A percentile compares a stretch with the other conserved stretches of the same genome.
phyloP scores from a whole-genome alignment of 2,797 vertebrate species.

The Coreius guichenoti region DNA sequence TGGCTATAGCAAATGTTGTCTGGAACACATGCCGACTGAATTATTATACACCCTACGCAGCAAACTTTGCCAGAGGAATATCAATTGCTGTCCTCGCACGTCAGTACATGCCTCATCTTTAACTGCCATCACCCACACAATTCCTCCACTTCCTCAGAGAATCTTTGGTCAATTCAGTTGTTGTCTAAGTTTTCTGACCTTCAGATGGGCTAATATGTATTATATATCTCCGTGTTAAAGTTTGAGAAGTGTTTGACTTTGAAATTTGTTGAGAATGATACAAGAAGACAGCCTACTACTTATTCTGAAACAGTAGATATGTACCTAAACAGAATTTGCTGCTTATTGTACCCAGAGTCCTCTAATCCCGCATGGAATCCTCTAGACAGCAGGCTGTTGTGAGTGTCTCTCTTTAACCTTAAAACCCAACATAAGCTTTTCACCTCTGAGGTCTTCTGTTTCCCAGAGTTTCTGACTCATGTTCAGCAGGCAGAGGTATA shows the following conservation, averaged over 20 bases:
- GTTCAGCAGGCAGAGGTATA: slow-evolving; percentile 10
- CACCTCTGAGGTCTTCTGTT: slow-evolving; percentile 38
- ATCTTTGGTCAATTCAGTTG: background rate
- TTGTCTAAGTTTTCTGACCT: background rate
- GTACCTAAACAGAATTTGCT: background rate
- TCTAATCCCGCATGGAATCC: slow-evolving; percentile 22
- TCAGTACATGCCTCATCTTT: background rate
- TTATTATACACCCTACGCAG: slow-evolving; percentile 25
- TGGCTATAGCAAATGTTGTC: slow-evolving; percentile 26
- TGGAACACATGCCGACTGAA: slow-evolving; percentile 19
- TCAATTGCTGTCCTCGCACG: slow-evolving; percentile 37
- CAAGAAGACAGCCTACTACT: background rate
- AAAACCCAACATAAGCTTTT: slow-evolving; percentile 27
- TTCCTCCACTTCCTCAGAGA: background rate
- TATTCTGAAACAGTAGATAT: background rate
- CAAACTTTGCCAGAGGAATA: slow-evolving; percentile 43
- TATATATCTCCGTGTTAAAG: background rate
- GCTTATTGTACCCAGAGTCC: slow-evolving; percentile 8
- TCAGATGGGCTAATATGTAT: background rate
- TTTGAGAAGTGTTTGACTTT: slow-evolving; percentile 11
- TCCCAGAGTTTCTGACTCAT: background rate
- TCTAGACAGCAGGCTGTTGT: slow-evolving; percentile 29
- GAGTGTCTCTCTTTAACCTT: slow-evolving; percentile 44
- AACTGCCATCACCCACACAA: background rate
- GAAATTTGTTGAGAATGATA: background rate